phyloP scores from a whole-genome alignment of 2,113 vertebrate species.

The Leptobrachium leishanense region DNA sequence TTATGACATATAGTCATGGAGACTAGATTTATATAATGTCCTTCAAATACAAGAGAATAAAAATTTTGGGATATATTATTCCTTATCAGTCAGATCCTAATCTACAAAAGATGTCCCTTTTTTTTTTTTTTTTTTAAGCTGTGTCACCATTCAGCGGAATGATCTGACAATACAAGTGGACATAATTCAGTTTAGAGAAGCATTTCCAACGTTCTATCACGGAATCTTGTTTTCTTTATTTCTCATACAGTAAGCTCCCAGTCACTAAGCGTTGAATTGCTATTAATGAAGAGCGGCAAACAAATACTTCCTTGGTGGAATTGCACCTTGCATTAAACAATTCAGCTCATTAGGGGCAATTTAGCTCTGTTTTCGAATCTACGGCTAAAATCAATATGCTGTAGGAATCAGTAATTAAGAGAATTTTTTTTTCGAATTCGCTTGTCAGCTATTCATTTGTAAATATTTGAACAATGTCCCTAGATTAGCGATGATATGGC shows the following conservation, averaged over 20 bases:
- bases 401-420: conserved; percentile 33
- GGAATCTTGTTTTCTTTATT: conserved; percentile 57
- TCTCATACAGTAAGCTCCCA: conserved; percentile 44
- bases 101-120: conserved; percentile 55
- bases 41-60: conserved; percentile 39
- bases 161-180: conserved; percentile 62
- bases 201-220: conserved; percentile 49
- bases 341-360: conserved; percentile 48
- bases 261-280: conserved; percentile 39
- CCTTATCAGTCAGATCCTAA: conserved; percentile 44
- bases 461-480: conserved; percentile 41
- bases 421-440: conserved; percentile 11
- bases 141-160: conserved; percentile 60
- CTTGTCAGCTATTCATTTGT: conserved; percentile 8
- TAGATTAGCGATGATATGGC: conserved; percentile 29
- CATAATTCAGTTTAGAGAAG: conserved; percentile 62
- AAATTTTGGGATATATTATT: conserved; percentile 33
- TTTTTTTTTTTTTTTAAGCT: conserved; percentile 52
- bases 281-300: conserved; percentile 40
- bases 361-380: conserved; percentile 43
- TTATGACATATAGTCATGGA: no score
- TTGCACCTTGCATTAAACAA: conserved; percentile 42
- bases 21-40: conserved; percentile 9
- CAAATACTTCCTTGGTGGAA: background rate
- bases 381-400: conserved; percentile 37